Evolutionary conservation across 2,888 invertebrate species (phyloP).

Genomic region (Furcula furcula): DNA sequence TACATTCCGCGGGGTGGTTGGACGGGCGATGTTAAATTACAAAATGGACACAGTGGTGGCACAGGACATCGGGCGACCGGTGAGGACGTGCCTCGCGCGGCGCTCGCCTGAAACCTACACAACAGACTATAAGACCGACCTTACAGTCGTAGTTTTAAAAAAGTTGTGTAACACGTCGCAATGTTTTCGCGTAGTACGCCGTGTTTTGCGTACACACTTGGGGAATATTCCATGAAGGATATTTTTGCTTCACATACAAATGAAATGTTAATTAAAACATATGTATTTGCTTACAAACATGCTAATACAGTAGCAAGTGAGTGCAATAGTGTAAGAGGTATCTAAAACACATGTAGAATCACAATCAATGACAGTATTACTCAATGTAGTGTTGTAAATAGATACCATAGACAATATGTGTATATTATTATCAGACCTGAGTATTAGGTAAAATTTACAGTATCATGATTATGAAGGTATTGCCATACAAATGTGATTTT

Average conservation of each 20-base stretch:
- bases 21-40: constrained; percentile 54
- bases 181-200: constrained; percentile 53
- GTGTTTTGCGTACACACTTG: constrained; percentile 32
- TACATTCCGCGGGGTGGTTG: constrained; percentile 63
- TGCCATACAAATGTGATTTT: too few relatives aligned
- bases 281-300: constrained; percentile 12
- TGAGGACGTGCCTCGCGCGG: constrained; percentile 44
- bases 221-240: constrained; percentile 37
- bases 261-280: constrained; percentile 9
- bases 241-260: constrained; percentile 13
- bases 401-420: constrained; percentile 26
- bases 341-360: not conserved
- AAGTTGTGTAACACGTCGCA: constrained; percentile 68
- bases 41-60: constrained; percentile 67
- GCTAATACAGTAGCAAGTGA: not conserved
- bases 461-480: too few relatives aligned
- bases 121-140: constrained; percentile 25
- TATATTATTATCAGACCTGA: constrained; percentile 13
- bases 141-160: constrained; percentile 30
- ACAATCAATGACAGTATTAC: not conserved
- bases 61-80: constrained; percentile 55
- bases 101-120: constrained; percentile 39
- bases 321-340: not conserved
- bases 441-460: too few relatives aligned
- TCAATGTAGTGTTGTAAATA: not conserved